Base-by-base conservation (phyloP, 2,113 vertebrate species). In the Macquaria australasica region DNA sequence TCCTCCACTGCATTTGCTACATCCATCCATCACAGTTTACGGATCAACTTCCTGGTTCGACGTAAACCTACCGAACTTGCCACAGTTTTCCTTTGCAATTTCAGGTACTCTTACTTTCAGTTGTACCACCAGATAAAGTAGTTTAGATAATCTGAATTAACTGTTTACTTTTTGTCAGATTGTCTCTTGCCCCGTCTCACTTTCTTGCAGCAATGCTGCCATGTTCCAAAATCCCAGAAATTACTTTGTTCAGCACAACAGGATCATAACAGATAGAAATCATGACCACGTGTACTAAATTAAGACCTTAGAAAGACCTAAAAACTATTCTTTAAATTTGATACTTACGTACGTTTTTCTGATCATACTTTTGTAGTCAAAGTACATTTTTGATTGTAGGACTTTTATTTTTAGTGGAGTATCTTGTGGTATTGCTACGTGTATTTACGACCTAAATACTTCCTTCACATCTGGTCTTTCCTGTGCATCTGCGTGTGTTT, bases 401-500 rank as follows among this genome's bases (percentile, higher is more conserved):
- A 37, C 20, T 25, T 39, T 39, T 39, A 31, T 31, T 31, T 31
- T 31, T 31, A 31, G 28, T 31, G 28, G 4, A 37, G 23, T 23
- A 53, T 39, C 21, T 62, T 39, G 28, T 39, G 25, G 21, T 43
- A 8, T 4, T 55, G 23, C 43, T 6, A 34, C 25, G 31, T 43
- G 62, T 34, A 75, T 70, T n/a, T 43, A 72, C 8, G 23, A 21
- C 68, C 55, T 73, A 50, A 60, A 56, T 23, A 62, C 34, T 28
- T 74, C 21, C 23, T 21, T 2, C 43, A 73, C 77, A 59, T 43
- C 41, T 66, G 58, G 28, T 67, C 14, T 41, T 66, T 7, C 23
- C 43, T 76, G 31, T 72, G 48, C 50, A 8, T 55, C 34, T 66
- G n/a, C 55, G 73, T 53, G 64, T 72, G 70, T 70, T 76, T 73